These are phyloP conservation scores for Carposina sasakii DNA, from an alignment of 1,140 invertebrate genomes.

Conservation along the genomic window DNA sequence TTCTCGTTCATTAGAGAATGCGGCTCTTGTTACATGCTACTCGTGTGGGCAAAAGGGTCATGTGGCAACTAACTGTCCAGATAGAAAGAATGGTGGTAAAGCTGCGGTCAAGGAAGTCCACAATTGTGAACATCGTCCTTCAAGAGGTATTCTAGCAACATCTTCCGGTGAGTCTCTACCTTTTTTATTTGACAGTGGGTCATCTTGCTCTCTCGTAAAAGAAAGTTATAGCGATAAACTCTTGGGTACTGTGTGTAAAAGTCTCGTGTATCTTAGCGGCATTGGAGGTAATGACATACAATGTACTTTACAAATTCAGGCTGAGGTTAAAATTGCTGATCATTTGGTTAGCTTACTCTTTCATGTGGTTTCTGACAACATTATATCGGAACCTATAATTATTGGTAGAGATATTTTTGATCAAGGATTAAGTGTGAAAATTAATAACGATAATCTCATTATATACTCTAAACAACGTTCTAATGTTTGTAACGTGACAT, in stretches of 20 bases:
- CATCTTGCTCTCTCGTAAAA: conserved; percentile 18
- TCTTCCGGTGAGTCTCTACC: conserved; percentile 22
- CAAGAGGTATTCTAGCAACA: conserved; percentile 17
- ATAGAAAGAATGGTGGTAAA: not conserved
- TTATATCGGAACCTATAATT: conserved; percentile 21
- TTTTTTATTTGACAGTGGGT: conserved; percentile 19
- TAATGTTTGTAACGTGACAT: conserved; percentile 8
- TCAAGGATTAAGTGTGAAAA: conserved; percentile 13
- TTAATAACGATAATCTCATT: conserved; percentile 20
- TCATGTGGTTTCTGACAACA: conserved; percentile 3
- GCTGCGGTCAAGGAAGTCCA: conserved; percentile 21
- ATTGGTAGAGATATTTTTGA: conserved; percentile 28
- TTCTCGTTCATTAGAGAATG: too few relatives aligned
- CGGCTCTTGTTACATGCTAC: not conserved
- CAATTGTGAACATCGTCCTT: conserved; percentile 18
- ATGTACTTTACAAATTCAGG: conserved; percentile 1
- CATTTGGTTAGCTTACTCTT: not conserved
- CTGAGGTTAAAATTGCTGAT: not conserved
- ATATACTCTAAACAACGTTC: conserved; percentile 12
- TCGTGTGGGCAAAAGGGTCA: conserved; percentile 4
- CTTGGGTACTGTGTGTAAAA: not conserved
- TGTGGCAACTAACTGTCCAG: not conserved
- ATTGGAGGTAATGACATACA: not conserved
- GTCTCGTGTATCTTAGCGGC: conserved; percentile 1
- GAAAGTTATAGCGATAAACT: conserved; percentile 9